Conservation (phyloP, 2,113 vertebrate species). For the Dromaius novaehollandiae region DNA sequence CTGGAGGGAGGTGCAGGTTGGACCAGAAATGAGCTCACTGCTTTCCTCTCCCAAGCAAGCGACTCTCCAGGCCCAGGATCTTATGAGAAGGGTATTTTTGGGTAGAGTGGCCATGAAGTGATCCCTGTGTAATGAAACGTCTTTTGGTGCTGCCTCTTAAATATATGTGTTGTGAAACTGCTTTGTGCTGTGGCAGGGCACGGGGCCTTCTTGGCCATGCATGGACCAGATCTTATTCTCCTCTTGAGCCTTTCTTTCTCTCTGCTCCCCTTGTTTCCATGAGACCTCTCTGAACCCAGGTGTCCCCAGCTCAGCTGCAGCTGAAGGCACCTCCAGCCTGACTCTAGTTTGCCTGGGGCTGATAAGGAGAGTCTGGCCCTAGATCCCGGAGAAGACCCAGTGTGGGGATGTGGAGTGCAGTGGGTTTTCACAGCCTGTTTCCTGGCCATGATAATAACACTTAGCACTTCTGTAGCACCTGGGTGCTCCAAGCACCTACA, state of each 20-base stretch:
- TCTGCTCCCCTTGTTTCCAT: neutral
- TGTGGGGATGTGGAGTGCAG: neutral
- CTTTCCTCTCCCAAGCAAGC: neutral
- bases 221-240: neutral
- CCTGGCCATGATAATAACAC: constrained; percentile 47
- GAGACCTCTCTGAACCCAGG: neutral
- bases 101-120: neutral
- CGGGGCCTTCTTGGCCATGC: neutral
- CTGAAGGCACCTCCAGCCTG: neutral
- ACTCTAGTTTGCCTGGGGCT: neutral
- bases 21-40: neutral
- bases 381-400: neutral
- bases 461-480: constrained; percentile 58
- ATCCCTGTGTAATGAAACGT: neutral
- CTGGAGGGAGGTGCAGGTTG: fast-evolving
- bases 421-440: constrained; percentile 42
- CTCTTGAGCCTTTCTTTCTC: neutral
- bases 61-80: neutral
- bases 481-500: constrained; percentile 36
- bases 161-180: neutral
- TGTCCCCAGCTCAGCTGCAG: neutral
- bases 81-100: neutral
- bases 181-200: fast-evolving
- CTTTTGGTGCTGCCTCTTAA: neutral
- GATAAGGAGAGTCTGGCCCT: fast-evolving